Percentiles rank a stretch among this genome's conserved stretches.
These are phyloP conservation scores for Tetramorium alpestre DNA, from an alignment of 1,140 invertebrate genomes.

Conservation along the genomic window DNA sequence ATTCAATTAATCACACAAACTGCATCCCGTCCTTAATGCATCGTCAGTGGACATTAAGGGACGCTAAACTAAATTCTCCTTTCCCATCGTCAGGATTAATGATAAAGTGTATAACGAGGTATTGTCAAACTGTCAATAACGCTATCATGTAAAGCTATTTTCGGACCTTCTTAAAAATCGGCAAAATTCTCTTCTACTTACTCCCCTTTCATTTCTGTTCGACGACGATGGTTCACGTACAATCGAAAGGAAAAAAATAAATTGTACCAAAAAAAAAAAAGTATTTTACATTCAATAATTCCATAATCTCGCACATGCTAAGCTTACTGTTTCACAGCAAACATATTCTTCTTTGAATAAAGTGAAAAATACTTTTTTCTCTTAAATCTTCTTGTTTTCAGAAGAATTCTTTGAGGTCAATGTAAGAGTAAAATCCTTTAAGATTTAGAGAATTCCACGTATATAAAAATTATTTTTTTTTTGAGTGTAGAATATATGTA, in stretches of 20 bases:
- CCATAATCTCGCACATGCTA: too few species aligned
- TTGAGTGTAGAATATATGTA: too few species aligned
- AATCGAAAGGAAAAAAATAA: neutral
- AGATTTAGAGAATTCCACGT: too few species aligned
- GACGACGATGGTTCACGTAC: neutral
- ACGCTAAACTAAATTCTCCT: neutral
- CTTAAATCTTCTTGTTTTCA: too few species aligned
- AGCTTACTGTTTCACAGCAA: too few species aligned
- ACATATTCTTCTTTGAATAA: too few species aligned
- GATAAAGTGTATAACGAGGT: neutral
- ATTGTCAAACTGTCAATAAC: neutral
- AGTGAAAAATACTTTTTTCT: too few species aligned
- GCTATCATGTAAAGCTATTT: neutral
- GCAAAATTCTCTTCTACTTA: neutral
- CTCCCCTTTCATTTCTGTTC: neutral
- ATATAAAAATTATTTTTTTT: too few species aligned
- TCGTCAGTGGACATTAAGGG: slow-evolving; percentile 12
- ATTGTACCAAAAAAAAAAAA: too few species aligned
- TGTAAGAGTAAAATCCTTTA: too few species aligned
- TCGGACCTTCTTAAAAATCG: neutral
- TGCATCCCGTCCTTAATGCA: neutral
- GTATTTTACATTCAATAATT: too few species aligned
- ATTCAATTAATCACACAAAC: slow-evolving; percentile 26
- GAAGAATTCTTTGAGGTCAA: too few species aligned
- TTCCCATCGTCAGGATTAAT: neutral